A percentile compares a stretch with the other conserved stretches of the same genome.
These are phyloP conservation scores for Hemiscyllium ocellatum DNA, from an alignment of 2,113 vertebrate species.

Conservation along the genomic window DNA sequence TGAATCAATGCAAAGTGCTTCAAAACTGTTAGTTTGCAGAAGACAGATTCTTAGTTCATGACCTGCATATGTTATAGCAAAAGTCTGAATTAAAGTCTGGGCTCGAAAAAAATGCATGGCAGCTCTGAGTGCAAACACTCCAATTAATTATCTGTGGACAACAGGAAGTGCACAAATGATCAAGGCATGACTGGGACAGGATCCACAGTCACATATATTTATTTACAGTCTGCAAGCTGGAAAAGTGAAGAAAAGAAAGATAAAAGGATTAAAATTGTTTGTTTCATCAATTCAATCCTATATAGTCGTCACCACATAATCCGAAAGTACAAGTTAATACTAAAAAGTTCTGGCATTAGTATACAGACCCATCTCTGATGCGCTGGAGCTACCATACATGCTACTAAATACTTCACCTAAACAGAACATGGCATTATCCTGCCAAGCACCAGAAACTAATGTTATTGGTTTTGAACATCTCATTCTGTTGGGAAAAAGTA, in stretches of 20 bases:
- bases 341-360: conserved; percentile 21
- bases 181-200: neutral
- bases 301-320: neutral
- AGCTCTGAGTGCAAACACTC: neutral
- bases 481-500: neutral
- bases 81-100: neutral
- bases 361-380: neutral
- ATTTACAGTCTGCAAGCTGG: neutral
- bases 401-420: neutral
- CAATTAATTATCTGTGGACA: neutral
- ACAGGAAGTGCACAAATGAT: neutral
- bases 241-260: neutral
- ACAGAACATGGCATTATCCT: neutral
- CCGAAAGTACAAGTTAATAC: neutral
- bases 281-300: neutral
- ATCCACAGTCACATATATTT: neutral
- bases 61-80: neutral
- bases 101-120: neutral
- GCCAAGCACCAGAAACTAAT: neutral
- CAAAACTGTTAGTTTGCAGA: neutral
- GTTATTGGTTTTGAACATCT: neutral
- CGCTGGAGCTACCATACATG: neutral
- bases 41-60: neutral
- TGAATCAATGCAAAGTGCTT: neutral
- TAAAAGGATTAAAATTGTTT: neutral